Evolutionary conservation across 2,113 vertebrate genomes (phyloP).

Genomic region (Ornithorhynchus anatinus): DNA sequence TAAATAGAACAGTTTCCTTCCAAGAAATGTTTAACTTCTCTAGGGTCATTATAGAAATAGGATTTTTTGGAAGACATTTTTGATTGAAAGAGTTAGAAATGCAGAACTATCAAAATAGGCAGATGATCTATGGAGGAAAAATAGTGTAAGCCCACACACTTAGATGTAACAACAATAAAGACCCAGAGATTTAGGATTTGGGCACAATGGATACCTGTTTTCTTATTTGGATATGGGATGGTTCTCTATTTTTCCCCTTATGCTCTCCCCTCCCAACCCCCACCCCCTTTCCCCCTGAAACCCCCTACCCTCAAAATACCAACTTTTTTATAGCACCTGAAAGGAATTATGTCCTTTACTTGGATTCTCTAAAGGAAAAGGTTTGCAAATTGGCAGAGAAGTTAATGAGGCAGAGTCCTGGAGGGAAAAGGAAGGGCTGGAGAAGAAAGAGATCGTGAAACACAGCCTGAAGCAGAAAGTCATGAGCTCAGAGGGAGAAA

Average conservation of each 20-base stretch:
- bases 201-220: constrained; percentile 18
- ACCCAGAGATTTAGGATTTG: constrained; percentile 21
- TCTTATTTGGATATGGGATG: constrained; percentile 12
- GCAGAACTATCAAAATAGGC: too few species aligned
- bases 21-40: too few species aligned
- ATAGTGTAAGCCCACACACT: too few species aligned
- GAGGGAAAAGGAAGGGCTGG: not conserved
- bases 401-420: not conserved
- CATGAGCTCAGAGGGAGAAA: not conserved
- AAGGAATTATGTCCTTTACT: constrained; percentile 50
- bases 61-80: too few species aligned
- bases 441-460: not conserved
- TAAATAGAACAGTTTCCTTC: too few species aligned
- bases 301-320: too few species aligned
- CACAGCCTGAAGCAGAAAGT: not conserved
- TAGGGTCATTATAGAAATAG: too few species aligned
- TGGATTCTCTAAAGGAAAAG: constrained; percentile 31
- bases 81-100: too few species aligned
- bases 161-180: too few species aligned
- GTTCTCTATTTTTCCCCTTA: constrained; percentile 29
- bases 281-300: too few species aligned
- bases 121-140: too few species aligned
- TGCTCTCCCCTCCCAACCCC: too few species aligned
- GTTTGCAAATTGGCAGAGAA: constrained; percentile 24
- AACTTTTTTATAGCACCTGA: constrained; percentile 56